Base-by-base conservation (phyloP, 1,140 invertebrate genomes). In the Drosophila simulans region DNA sequence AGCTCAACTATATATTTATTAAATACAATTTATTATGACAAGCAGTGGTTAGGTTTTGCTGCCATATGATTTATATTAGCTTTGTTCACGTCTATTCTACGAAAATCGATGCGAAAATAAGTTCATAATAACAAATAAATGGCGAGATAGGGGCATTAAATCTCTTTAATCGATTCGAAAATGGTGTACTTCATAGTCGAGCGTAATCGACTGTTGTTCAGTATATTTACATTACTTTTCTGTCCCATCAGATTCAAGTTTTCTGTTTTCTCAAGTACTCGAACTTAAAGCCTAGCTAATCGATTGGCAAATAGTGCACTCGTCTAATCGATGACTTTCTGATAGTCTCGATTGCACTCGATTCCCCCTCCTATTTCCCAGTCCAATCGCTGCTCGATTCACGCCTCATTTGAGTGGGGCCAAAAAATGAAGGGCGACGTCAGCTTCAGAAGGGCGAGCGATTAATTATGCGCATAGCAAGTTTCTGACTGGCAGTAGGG, bases 381-480 rank as follows among this genome's bases (percentile, higher is more conserved):
- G 27, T 12, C 40, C 39, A 45, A 15, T 31, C 12, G 4, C 42
- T 37, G 59, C 17, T 63, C 34, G 37, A 43, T 69, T 70, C 17
- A 13, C 35, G 35, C 8, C 42, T 39, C 42, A 34, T 48, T 48
- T 20, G 20, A 34, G 25, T 4, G 39, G 51, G 31, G 39, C 65
- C 40, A 63, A 51, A 51, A 68, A 65, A 59, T 34, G 54, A 64
- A 35, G 17, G 66, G 51, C 51, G 10, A 31, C 49, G 49, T 69
- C 64, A 56, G 64, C 64, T 15, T 56, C 64, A 68, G 46, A 35
- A 65, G 64, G 49, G 34, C 64, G 17, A 48, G 51, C 64, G 66
- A 70, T 70, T 70, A 70, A 70, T 70, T 70, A 70, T 70, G 60
- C 52, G 40, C n/a, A 64, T 37, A 45, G 60, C 52, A 56, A 43